A percentile compares a stretch with the other conserved stretches of the same genome.
Evolutionary conservation across 2,888 invertebrate genomes (phyloP).

Genomic region (Apotomis betuletana): DNA sequence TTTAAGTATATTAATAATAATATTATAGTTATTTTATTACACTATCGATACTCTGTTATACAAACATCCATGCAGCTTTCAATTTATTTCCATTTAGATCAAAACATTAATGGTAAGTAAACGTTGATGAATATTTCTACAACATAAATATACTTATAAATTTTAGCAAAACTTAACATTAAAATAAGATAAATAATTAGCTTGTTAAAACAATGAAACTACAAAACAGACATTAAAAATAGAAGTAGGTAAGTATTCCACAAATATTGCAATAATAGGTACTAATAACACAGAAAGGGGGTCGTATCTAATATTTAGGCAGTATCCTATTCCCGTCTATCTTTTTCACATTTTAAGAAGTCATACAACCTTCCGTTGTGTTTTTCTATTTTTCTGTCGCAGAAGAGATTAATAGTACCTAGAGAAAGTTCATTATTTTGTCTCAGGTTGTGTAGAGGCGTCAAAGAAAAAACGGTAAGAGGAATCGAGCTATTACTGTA

Average conservation of each 20-base stretch:
- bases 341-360: not conserved
- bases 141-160: conserved; percentile 29
- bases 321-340: not conserved
- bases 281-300: not conserved
- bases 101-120: not conserved
- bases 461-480: no score
- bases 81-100: not conserved
- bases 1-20: no score
- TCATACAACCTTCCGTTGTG: not conserved
- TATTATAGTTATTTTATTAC: conserved; percentile 16
- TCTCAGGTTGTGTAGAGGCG: no score
- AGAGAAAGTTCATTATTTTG: no score
- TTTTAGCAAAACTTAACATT: conserved; percentile 35
- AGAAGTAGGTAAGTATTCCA: not conserved
- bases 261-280: not conserved
- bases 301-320: not conserved
- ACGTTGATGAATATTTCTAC: not conserved
- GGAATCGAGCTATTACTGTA: no score
- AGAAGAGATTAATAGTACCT: not conserved
- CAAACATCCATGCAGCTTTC: not conserved
- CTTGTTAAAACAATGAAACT: not conserved
- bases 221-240: not conserved
- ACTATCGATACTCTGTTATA: not conserved
- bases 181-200: not conserved
- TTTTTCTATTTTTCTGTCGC: no score